A percentile compares a stretch with the other conserved stretches of the same genome.
These are phyloP conservation scores for Chaenogobius annularis DNA, from an alignment of 2,113 vertebrate species.

Conservation along the genomic window DNA sequence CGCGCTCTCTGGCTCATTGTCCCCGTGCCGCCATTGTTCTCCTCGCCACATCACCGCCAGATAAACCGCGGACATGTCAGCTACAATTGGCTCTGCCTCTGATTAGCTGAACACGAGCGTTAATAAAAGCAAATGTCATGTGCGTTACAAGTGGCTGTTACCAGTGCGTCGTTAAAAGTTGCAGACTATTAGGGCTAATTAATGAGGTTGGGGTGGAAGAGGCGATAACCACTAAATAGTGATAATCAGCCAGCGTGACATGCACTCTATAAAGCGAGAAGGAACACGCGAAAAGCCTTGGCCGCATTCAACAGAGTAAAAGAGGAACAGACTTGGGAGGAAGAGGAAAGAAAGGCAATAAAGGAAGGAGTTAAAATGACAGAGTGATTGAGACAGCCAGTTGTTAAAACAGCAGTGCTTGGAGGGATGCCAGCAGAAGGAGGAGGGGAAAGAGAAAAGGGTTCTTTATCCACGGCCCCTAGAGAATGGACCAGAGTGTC, in stretches of 20 bases:
- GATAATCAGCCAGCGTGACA: slow-evolving; percentile 62
- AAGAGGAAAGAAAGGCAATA: slow-evolving; percentile 20
- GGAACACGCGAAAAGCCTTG: slow-evolving; percentile 58
- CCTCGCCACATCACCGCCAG: slow-evolving; percentile 65
- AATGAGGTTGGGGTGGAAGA: slow-evolving; percentile 69
- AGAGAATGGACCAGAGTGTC: slow-evolving; percentile 61
- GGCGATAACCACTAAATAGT: slow-evolving; percentile 68
- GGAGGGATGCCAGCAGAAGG: slow-evolving; percentile 14
- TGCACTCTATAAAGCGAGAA: slow-evolving; percentile 66
- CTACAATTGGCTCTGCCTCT: slow-evolving; percentile 58
- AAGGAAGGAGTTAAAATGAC: slow-evolving; percentile 36
- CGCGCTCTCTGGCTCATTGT: slow-evolving; percentile 49
- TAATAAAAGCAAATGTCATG: slow-evolving; percentile 41
- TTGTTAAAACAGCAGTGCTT: slow-evolving; percentile 50
- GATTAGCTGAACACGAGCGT: slow-evolving; percentile 56
- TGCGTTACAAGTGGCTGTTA: slow-evolving; percentile 58
- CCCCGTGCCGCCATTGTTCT: slow-evolving; percentile 63
- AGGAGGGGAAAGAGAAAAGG: slow-evolving; percentile 39
- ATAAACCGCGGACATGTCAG: slow-evolving; percentile 71
- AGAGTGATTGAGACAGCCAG: slow-evolving; percentile 47
- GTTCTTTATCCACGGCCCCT: slow-evolving; percentile 63
- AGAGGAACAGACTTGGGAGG: background rate
- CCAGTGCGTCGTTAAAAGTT: slow-evolving; percentile 68
- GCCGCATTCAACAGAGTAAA: slow-evolving; percentile 36
- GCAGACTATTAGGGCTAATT: slow-evolving; percentile 76